phyloP scores from a whole-genome alignment of 2,113 vertebrate genomes.

The Lonchura striata region DNA sequence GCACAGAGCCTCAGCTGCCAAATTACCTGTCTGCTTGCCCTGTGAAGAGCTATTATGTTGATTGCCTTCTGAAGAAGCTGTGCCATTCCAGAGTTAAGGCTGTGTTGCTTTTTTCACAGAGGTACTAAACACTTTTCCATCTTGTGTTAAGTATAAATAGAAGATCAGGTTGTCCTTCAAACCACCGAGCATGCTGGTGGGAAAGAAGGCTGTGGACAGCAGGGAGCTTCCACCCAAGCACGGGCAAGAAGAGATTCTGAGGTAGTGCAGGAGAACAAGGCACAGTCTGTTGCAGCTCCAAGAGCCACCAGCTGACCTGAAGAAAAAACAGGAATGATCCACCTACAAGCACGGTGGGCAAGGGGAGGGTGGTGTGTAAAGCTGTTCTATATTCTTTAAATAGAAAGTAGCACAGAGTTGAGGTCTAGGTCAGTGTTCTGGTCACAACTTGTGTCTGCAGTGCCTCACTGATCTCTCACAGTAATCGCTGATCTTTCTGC shows the following conservation, averaged over 20 bases:
- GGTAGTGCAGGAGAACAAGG: neutral
- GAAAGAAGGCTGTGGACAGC: neutral
- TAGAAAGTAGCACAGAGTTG: neutral
- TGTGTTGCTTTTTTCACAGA: neutral
- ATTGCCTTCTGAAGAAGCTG: neutral
- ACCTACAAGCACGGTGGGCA: neutral
- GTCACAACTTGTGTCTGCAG: neutral
- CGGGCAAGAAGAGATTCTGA: neutral
- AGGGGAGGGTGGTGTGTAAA: neutral
- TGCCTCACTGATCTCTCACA: neutral
- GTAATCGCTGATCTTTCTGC: neutral
- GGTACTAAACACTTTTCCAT: neutral
- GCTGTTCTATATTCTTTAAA: neutral
- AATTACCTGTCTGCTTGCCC: neutral
- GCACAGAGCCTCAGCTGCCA: neutral
- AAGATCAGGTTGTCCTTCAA: neutral
- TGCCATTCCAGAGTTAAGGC: neutral
- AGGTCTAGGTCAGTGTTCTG: neutral
- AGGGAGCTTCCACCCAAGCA: neutral
- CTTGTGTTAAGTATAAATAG: neutral
- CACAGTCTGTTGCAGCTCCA: neutral
- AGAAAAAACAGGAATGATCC: neutral
- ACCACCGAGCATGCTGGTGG: fast-evolving
- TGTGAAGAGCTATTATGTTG: neutral
- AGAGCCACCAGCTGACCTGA: neutral